Evolutionary conservation across 2,113 vertebrate species (phyloP).

Genomic region (Miniopterus natalensis): DNA sequence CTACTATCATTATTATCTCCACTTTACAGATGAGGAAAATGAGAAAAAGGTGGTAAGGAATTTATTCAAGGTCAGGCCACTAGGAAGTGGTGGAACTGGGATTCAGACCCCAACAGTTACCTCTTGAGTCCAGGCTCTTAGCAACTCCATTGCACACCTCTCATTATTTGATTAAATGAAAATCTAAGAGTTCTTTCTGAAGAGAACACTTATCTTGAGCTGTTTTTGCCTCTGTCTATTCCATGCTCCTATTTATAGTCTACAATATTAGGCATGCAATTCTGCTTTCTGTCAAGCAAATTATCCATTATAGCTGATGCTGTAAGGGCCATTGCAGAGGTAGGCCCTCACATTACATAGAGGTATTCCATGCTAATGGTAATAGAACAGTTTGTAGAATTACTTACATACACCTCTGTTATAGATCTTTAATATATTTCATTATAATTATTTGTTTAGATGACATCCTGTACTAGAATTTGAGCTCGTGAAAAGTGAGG

Average conservation of each 20-base stretch:
- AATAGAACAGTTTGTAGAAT: neutral
- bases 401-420: neutral
- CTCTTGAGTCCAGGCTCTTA: neutral
- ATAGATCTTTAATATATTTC: neutral
- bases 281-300: neutral
- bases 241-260: neutral
- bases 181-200: neutral
- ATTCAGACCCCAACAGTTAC: neutral
- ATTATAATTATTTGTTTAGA: conserved; percentile 35
- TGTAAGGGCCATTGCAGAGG: neutral
- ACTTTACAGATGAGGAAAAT: conserved; percentile 50
- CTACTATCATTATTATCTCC: neutral
- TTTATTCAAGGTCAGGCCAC: neutral
- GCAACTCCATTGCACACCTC: neutral
- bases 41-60: neutral
- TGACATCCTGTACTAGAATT: conserved; percentile 4
- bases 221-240: neutral
- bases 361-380: neutral
- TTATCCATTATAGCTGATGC: neutral
- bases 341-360: neutral
- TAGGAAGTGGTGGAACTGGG: neutral
- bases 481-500: neutral
- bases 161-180: neutral
- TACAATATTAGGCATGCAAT: neutral
- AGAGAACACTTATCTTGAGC: neutral